Evolutionary conservation across 2,113 vertebrate species (phyloP).

Genomic region (Crotalus viridis): DNA sequence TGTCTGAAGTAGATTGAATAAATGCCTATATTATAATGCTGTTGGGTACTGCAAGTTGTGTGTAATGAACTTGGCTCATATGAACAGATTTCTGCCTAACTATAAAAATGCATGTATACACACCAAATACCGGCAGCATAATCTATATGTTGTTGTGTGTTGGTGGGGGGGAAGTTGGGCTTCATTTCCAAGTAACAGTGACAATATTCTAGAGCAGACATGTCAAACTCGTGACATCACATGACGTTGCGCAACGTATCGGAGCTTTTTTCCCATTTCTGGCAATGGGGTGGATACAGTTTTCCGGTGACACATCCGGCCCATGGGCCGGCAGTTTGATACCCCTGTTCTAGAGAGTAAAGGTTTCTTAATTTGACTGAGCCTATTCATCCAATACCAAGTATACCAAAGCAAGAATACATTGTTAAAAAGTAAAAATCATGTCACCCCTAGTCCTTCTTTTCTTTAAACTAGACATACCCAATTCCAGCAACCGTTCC

Average conservation of each 20-base stretch:
- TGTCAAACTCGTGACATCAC: no score
- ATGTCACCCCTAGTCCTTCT: no score
- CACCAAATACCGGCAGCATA: neutral
- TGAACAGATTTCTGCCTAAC: neutral
- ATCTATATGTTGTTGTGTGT: neutral
- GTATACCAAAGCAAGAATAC: neutral
- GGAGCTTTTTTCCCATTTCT: no score
- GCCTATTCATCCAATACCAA: slow-evolving; percentile 30
- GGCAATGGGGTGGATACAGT: no score
- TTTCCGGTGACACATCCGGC: no score
- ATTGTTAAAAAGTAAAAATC: slow-evolving; percentile 9
- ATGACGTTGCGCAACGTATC: no score
- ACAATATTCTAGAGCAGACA: neutral
- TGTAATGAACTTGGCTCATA: neutral
- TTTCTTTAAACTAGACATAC: no score
- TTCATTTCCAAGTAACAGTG: neutral
- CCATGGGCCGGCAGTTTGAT: no score
- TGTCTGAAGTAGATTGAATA: neutral
- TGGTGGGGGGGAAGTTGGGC: neutral
- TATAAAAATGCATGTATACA: neutral
- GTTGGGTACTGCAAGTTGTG: neutral
- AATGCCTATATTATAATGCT: neutral
- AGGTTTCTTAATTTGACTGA: slow-evolving; percentile 2
- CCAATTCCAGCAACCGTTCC: no score
- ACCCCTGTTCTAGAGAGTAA: neutral